Base-by-base conservation (phyloP, 2,113 vertebrate genomes). In the Labrus mixtus region DNA sequence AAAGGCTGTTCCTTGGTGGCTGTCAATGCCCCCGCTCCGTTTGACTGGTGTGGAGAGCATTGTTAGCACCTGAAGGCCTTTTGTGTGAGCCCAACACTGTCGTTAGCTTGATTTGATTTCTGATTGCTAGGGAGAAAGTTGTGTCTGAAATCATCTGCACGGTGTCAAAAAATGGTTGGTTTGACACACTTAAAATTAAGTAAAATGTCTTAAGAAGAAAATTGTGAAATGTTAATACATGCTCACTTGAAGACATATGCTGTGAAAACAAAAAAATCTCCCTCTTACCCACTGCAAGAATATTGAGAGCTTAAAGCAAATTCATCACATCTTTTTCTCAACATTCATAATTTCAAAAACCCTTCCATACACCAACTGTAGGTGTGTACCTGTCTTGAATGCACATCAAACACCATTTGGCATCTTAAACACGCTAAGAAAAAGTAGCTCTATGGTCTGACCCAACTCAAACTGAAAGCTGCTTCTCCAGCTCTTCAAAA, bases 41-140 rank as follows among this genome's bases (percentile, higher is more conserved):
- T 88, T 85, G 73, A 80, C 37, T 43, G 41, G 48, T 46, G 53
- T 68, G 73, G 78, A 39, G 53, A 43, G 86, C 69, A 48, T 89
- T 78, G 68, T 93, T 93, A 85, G 81, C 92, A 87, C 90, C 88
- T 91, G 43, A 54, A 69, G 80, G 63, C 71, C 89, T 82, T 92
- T 90, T 91, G 84, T 92, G 59, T 83, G 80, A 78, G 64, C 81
- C 29, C 25, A 54, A 60, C 64, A 68, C 61, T 33, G 78, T 66
- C 75, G 57, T 73, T 68, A 65, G 36, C 81, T 65, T 88, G 71
- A 83, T 90, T 86, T 86, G 63, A 89, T 84, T 89, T 78, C 71
- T 80, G 74, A 84, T 57, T 74, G 55, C 64, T 61, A 53, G 60
- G 60, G 23, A 63, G 73, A 67, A 68, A 69, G 25, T 41, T 73